Conservation (phyloP, 2,888 invertebrate genomes). For the Zele albiditarsus region DNA sequence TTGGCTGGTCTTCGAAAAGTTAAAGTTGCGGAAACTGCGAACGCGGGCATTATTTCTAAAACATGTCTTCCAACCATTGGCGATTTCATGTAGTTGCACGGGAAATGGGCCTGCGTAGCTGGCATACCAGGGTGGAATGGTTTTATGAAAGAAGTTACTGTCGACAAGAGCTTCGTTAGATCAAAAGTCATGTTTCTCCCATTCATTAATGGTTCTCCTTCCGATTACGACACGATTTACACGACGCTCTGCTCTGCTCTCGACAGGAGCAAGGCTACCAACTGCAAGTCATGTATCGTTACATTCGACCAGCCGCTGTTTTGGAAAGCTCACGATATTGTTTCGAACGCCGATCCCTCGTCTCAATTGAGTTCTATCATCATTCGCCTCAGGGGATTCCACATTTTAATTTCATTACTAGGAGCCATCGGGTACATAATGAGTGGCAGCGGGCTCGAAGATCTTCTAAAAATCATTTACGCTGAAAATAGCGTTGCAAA, state of each 20-base stretch:
- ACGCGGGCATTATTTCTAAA: background rate
- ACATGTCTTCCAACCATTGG: slow-evolving; percentile 35
- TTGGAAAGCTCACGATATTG: slow-evolving; percentile 52
- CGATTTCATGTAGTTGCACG: slow-evolving; percentile 35
- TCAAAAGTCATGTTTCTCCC: too few relatives aligned
- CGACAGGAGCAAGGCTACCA: slow-evolving; percentile 44
- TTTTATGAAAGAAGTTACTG: too few relatives aligned
- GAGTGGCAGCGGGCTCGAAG: slow-evolving; percentile 44
- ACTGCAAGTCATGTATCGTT: slow-evolving; percentile 52
- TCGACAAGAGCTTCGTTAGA: too few relatives aligned
- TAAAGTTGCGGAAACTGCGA: background rate
- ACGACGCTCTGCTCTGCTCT: slow-evolving; percentile 38
- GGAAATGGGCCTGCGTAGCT: background rate
- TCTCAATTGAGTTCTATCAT: slow-evolving; percentile 45
- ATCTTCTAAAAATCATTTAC: slow-evolving; percentile 36
- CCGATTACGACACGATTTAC: too few relatives aligned
- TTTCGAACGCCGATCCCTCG: slow-evolving; percentile 32
- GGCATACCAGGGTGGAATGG: too few relatives aligned
- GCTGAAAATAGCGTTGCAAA: slow-evolving; percentile 21
- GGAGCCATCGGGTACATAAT: slow-evolving; percentile 45
- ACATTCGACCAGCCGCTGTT: slow-evolving; percentile 60
- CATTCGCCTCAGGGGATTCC: slow-evolving; percentile 42
- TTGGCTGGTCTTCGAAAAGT: background rate
- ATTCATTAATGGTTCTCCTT: too few relatives aligned
- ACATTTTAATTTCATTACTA: slow-evolving; percentile 41